phyloP scores from a whole-genome alignment of 2,113 vertebrate species.

The Pogona vitticeps region DNA sequence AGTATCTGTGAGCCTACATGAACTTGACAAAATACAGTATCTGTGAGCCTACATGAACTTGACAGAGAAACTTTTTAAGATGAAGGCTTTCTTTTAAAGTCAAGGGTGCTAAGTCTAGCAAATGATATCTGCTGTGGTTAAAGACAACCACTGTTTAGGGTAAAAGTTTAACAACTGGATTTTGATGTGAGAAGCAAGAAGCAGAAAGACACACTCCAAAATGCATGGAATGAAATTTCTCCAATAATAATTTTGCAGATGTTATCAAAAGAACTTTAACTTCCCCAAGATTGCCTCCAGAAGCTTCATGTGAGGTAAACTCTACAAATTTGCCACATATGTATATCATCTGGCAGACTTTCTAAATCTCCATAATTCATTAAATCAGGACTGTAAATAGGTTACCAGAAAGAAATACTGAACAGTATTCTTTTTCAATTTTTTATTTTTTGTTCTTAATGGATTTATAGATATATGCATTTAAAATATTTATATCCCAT shows the following conservation, averaged over 20 bases:
- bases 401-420: no score
- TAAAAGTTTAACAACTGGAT: background rate
- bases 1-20: slow-evolving; percentile 28
- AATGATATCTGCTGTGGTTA: slow-evolving; percentile 34
- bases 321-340: background rate
- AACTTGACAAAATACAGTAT: no score
- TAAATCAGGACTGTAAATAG: no score
- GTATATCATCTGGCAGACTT: background rate
- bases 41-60: slow-evolving; percentile 20
- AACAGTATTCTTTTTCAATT: no score
- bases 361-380: no score
- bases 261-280: background rate
- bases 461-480: background rate
- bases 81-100: slow-evolving; percentile 42
- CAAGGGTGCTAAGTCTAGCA: slow-evolving; percentile 37
- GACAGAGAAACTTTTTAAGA: slow-evolving; percentile 34
- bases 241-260: background rate
- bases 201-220: background rate
- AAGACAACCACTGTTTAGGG: background rate
- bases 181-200: background rate
- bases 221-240: background rate
- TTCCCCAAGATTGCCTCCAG: background rate
- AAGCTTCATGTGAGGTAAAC: background rate
- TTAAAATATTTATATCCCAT: background rate
- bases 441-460: background rate